These are phyloP conservation scores for Eutolmus rufibarbis DNA, from an alignment of 2,888 invertebrate species.

Conservation along the genomic window DNA sequence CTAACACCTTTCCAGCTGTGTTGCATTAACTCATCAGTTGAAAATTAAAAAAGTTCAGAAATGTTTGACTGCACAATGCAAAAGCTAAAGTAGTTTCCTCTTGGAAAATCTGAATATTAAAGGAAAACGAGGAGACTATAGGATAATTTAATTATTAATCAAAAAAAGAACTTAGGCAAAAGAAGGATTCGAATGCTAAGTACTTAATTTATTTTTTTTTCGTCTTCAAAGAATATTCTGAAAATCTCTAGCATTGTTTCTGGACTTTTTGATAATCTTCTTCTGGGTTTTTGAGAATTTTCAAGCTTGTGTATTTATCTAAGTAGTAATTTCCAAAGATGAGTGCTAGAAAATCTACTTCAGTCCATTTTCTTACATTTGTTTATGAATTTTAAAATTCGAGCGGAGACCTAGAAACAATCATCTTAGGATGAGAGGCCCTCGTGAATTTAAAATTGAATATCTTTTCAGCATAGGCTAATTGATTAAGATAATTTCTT, in stretches of 20 bases:
- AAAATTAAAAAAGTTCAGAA: constrained; percentile 16
- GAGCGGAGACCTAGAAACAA: not conserved
- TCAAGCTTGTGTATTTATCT: not conserved
- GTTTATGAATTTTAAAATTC: no score
- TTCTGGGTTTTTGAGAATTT: not conserved
- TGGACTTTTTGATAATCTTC: not conserved
- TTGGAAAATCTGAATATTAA: not conserved
- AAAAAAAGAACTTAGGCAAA: not conserved
- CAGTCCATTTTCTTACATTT: not conserved
- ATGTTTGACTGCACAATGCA: constrained; percentile 7
- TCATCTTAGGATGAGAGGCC: no score
- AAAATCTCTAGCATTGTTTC: not conserved
- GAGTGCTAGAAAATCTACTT: not conserved
- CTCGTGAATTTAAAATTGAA: no score
- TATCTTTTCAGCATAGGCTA: no score
- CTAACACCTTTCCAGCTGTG: constrained; percentile 3
- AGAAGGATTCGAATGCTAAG: not conserved
- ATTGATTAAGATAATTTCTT: no score
- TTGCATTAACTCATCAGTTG: constrained; percentile 12
- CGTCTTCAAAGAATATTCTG: not conserved
- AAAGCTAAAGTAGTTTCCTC: not conserved
- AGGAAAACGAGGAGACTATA: not conserved
- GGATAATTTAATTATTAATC: not conserved
- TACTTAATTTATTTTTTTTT: not conserved
- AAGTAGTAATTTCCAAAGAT: not conserved